A percentile compares a stretch with the other conserved stretches of the same genome.
Conservation (phyloP, 2,113 vertebrate species). For the Cinclus cinclus region DNA sequence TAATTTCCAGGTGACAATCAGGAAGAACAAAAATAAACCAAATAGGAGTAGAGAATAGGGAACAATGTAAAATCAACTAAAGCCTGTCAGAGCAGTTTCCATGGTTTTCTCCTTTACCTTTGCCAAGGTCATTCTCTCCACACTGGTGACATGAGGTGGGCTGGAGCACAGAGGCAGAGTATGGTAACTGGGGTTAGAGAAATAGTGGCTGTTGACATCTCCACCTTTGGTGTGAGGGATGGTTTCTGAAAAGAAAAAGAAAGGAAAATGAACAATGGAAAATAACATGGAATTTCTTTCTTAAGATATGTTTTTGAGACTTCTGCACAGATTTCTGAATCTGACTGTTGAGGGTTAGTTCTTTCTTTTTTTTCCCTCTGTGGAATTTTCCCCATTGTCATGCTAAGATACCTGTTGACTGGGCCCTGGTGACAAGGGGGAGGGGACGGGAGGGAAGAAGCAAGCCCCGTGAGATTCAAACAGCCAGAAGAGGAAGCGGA, state of each 20-base stretch:
- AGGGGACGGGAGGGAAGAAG: too few species aligned
- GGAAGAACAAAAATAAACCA: background rate
- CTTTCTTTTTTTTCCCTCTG: too few species aligned
- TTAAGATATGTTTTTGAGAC: background rate
- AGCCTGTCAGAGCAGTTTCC: background rate
- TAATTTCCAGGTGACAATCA: background rate
- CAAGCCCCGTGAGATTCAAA: too few species aligned
- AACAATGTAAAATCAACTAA: background rate
- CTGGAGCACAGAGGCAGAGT: constrained; percentile 87
- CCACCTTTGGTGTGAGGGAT: constrained; percentile 78
- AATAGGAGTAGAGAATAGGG: background rate
- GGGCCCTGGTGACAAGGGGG: too few species aligned
- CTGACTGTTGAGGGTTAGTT: too few species aligned
- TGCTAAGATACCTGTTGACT: too few species aligned
- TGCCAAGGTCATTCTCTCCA: constrained; percentile 75
- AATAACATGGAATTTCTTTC: background rate
- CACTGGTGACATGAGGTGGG: constrained; percentile 77
- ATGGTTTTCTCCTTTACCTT: constrained; percentile 78
- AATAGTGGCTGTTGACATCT: constrained; percentile 90
- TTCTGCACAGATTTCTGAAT: background rate
- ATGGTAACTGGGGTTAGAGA: constrained; percentile 97
- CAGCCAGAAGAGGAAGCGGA: too few species aligned
- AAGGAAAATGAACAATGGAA: background rate
- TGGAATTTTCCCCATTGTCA: too few species aligned
- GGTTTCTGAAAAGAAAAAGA: constrained; percentile 77